A percentile compares a stretch with the other conserved stretches of the same genome.
phyloP scores from a whole-genome alignment of 2,113 vertebrate genomes.

The Ammodramus savannarum region DNA sequence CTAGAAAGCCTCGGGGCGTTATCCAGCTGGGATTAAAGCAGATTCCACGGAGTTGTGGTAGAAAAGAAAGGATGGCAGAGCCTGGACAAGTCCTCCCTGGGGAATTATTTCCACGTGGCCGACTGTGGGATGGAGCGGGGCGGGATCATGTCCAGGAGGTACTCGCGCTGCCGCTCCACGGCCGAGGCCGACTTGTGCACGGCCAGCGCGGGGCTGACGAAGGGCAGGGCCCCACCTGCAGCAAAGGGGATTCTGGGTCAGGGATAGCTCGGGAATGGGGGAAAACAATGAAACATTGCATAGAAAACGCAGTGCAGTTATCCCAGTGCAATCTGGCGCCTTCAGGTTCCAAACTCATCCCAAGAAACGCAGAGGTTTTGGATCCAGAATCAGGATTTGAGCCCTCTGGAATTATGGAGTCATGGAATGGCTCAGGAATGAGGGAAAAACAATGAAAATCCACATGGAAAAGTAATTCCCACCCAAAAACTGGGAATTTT shows the following conservation, averaged over 20 bases:
- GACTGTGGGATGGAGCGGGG: constrained; percentile 96
- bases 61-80: constrained; percentile 35
- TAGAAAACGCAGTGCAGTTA: not conserved
- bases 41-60: constrained; percentile 41
- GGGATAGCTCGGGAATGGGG: fast-evolving
- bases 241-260: not conserved
- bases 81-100: constrained; percentile 36
- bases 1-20: constrained; percentile 31
- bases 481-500: too few species aligned
- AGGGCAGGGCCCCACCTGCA: constrained; percentile 89
- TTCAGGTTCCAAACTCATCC: not conserved
- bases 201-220: constrained; percentile 87
- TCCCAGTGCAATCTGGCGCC: fast-evolving
- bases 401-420: not conserved
- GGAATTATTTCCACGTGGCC: constrained; percentile 92
- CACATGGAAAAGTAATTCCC: too few species aligned
- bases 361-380: not conserved
- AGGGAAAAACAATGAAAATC: not conserved
- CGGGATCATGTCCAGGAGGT: constrained; percentile 98
- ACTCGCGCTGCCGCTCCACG: constrained; percentile 94
- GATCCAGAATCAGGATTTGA: not conserved
- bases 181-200: constrained; percentile 88
- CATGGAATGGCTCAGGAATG: fast-evolving
- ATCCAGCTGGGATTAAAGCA: constrained; percentile 68
- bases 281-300: fast-evolving